Evolutionary conservation across 2,113 vertebrate species (phyloP).

Genomic region (Phasianus colchicus): DNA sequence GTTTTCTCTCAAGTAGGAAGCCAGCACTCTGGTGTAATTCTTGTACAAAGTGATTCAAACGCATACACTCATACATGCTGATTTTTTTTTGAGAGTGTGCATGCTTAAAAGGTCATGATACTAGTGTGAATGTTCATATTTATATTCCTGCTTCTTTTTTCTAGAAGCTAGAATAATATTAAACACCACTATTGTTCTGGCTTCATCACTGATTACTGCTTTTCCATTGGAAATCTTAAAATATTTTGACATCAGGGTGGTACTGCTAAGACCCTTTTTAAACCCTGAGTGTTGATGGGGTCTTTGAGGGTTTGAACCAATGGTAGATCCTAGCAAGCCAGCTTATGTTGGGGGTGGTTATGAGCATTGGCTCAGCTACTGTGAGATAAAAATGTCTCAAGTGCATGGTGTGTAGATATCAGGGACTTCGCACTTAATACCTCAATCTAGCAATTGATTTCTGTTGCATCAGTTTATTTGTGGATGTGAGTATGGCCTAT

Average conservation of each 20-base stretch:
- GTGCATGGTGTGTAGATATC: neutral
- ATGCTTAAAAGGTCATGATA: neutral
- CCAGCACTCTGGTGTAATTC: neutral
- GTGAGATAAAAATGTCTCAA: neutral
- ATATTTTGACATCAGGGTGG: neutral
- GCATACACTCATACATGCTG: neutral
- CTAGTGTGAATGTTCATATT: neutral
- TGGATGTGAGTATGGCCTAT: neutral
- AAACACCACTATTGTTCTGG: accelerated
- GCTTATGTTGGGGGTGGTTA: neutral
- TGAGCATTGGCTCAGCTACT: neutral
- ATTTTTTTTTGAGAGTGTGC: neutral
- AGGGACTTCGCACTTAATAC: neutral
- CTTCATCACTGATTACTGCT: neutral
- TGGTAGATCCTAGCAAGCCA: neutral
- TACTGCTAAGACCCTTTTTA: neutral
- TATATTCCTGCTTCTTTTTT: neutral
- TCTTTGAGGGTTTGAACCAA: neutral
- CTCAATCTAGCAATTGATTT: neutral
- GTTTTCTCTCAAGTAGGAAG: conserved; percentile 9
- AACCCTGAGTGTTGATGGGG: neutral
- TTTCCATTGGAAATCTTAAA: neutral
- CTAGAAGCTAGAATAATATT: neutral
- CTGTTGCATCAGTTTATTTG: neutral
- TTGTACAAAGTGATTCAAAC: neutral